Evolutionary conservation across 2,797 vertebrate species (phyloP), one percentile per base, ranked within the genome.

Genomic region (Pseudopleuronectes americanus): DNA sequence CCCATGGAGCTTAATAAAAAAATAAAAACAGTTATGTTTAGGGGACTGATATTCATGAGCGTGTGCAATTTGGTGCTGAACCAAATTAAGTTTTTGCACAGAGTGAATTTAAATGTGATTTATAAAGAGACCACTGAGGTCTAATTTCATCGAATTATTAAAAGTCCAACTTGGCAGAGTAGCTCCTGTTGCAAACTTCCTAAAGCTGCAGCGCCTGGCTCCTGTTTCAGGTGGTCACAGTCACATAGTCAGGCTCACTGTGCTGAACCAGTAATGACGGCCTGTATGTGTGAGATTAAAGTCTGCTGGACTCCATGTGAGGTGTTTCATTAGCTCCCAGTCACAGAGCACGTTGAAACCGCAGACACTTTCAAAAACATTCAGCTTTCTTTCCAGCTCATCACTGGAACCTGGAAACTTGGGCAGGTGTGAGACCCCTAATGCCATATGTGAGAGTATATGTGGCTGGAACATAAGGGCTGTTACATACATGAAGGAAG

Each of bases 281-380:
- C 55, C 77, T 53, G 59, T 5, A 53, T n/a, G 54, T 77, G 79
- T 73, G 79, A 80, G 59, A 68, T 79, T 38, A 57, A 67, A 76
- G 47, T 41, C 57, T 22, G 49, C 68, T 63, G 68, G 84, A 71
- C 59, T 75, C 79, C 78, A 24, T 3, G 28, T 31, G 47, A 84
- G 55, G 79, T 77, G 77, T 85, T 85, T 85, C 72, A 87, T 88
- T 87, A 85, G 58, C 45, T 47, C 64, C 22, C n/a, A 14, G 56
- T 54, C n/a, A 51, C 26, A 33, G 71, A 68, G 60, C 38, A 21
- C 33, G 36, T 53, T 54, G 5, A 3, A 71, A 64, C 36, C 13
- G 2, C 17, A 64, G 59, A 80, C 2, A 38, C 28, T 10, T 33
- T 49, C 1, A 7, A 43, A 59, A 67, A 64, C 4, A 43, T 8